Conservation (phyloP, 2,797 vertebrate genomes). For the Lophotriccus pileatus region DNA sequence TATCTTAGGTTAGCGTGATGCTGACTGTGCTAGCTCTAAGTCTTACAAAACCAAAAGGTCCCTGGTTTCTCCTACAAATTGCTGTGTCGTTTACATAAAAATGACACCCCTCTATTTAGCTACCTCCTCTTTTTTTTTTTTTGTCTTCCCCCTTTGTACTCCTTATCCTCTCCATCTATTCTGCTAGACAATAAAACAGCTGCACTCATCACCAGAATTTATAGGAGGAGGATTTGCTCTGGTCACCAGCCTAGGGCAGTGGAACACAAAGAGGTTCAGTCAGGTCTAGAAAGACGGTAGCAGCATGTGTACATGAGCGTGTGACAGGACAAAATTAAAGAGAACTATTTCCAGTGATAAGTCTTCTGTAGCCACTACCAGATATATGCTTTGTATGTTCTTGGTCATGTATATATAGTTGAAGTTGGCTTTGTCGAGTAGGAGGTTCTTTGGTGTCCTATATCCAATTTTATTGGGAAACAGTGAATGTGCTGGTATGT, state of each 20-base stretch:
- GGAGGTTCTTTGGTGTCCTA: neutral
- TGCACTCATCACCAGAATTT: conserved; percentile 43
- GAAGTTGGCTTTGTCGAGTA: neutral
- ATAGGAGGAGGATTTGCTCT: conserved; percentile 21
- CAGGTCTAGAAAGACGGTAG: neutral
- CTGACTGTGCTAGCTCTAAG: neutral
- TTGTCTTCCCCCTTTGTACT: neutral
- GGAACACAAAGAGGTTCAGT: neutral
- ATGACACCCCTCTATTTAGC: neutral
- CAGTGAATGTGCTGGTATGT: fast-evolving
- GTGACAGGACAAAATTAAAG: neutral
- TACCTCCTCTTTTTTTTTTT: neutral
- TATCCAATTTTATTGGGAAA: neutral
- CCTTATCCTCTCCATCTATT: conserved; percentile 28
- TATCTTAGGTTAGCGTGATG: conserved; percentile 5
- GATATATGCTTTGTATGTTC: neutral
- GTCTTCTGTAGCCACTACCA: neutral
- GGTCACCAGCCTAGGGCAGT: conserved; percentile 13
- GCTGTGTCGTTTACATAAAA: conserved; percentile 44
- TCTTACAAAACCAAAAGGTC: conserved; percentile 30
- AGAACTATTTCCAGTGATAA: neutral
- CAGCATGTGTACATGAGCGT: fast-evolving
- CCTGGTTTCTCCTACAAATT: conserved; percentile 27
- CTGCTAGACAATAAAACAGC: conserved; percentile 35
- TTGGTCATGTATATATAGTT: neutral